Conservation (phyloP, 2,888 invertebrate species). For the Resseliella maxima region DNA sequence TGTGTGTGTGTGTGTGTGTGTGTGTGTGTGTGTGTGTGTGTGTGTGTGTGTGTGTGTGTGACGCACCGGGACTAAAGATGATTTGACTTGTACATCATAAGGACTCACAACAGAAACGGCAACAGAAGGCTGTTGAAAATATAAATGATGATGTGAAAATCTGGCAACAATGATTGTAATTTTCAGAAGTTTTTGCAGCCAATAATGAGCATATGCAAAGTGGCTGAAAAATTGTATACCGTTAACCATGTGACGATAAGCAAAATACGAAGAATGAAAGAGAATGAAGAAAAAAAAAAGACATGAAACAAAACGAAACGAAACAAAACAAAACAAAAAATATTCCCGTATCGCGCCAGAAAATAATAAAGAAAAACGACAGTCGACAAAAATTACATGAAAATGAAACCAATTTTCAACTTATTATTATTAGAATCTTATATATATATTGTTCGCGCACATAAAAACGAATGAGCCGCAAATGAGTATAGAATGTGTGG, state of each 20-base stretch:
- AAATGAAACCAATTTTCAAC: constrained; percentile 5
- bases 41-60: no score
- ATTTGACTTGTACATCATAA: background rate
- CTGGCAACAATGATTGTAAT: constrained; percentile 10
- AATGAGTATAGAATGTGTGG: background rate
- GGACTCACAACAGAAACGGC: background rate
- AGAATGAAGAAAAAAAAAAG: no score
- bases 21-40: background rate
- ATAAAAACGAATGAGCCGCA: constrained; percentile 9
- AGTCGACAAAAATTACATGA: background rate
- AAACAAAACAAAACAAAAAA: no score
- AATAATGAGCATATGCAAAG: constrained; percentile 44
- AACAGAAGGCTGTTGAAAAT: background rate
- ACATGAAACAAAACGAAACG: no score
- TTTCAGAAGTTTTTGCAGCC: background rate
- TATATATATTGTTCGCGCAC: background rate
- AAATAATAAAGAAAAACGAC: background rate
- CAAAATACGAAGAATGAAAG: background rate
- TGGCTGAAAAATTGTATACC: background rate
- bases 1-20: background rate
- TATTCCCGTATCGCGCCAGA: no score
- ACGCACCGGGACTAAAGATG: background rate
- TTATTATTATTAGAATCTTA: constrained; percentile 36
- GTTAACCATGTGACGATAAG: background rate
- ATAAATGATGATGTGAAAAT: constrained; percentile 11